Evolutionary conservation across 2,797 vertebrate genomes (phyloP), one percentile per base, ranked within the genome.

Genomic region (Pygocentrus nattereri): DNA sequence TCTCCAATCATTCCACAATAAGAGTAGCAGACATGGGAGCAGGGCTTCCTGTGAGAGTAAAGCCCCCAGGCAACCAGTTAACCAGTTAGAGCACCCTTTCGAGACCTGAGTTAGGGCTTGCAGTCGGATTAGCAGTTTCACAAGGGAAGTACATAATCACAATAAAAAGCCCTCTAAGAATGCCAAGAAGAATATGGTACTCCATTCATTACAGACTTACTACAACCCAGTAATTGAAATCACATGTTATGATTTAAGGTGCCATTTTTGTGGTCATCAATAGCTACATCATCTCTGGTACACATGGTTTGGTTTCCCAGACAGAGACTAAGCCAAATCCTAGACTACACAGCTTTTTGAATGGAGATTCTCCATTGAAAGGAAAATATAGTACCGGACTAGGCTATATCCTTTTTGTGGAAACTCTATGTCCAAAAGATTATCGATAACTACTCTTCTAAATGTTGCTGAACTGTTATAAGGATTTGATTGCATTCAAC

Each of bases 41-140:
- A 47, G 41, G 8, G 12, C 75, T 61, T 72, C n/a, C 27, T 54
- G 62, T 49, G 2, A 30, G 47, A 64, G 15, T 10, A 64, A 64
- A 23, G 41, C 61, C 65, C 73, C 73, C 61, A 64, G 74, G 70
- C 44, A 69, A 54, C 58, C 56, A 76, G 25, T 30, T 70, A 65
- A 68, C 65, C 2, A 50, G 56, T 70, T 61, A 58, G 18, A 74
- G 30, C 72, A 38, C 54, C 34, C 34, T 74, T 74, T 23, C 25
- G 4, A 34, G 34, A 58, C 52, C 50, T 41, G 54, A 41, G 30
- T 41, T 59, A 74, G 50, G 67, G n/a, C 21, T 62, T 44, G 23
- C 38, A 19, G 72, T 18, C 74, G 58, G 62, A 27, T 41, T 38
- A 16, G 11, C 44, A 50, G 68, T 44, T 61, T 30, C 25, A 72